Evolutionary conservation across 2,113 vertebrate genomes (phyloP).

Genomic region (Boulengerochromis microlepis): DNA sequence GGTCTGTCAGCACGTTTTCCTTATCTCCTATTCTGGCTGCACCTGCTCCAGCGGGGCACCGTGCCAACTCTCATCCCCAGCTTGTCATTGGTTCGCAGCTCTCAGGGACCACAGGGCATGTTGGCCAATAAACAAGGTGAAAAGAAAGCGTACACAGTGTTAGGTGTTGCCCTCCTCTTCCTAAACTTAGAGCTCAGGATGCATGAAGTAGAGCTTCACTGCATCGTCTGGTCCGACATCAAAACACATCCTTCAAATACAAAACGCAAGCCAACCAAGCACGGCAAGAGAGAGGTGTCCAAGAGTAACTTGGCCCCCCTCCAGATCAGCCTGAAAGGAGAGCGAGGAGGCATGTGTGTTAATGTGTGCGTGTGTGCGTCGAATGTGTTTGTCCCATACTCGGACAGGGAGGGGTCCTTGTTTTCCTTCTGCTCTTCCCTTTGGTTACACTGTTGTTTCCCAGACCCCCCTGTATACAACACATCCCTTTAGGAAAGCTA

Average conservation of each 20-base stretch:
- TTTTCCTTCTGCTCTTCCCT: conserved; percentile 65
- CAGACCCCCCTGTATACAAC: conserved; percentile 42
- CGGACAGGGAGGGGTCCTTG: conserved; percentile 65
- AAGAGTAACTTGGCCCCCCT: conserved; percentile 10
- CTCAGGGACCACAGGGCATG: neutral
- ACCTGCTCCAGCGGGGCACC: conserved; percentile 54
- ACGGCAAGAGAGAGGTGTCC: conserved; percentile 17
- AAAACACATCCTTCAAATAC: conserved; percentile 22
- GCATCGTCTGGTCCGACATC: conserved; percentile 14
- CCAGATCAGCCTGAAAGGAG: conserved; percentile 17
- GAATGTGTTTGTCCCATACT: conserved; percentile 50
- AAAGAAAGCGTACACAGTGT: conserved; percentile 22
- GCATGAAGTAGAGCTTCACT: neutral
- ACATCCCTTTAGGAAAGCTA: conserved; percentile 59
- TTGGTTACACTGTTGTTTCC: conserved; percentile 65
- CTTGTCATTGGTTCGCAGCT: conserved; percentile 18
- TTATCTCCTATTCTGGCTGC: conserved; percentile 49
- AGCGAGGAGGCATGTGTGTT: conserved; percentile 5
- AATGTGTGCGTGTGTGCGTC: conserved; percentile 5
- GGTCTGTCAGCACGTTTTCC: conserved; percentile 30
- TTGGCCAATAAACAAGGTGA: conserved; percentile 45
- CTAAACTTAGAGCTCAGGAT: neutral
- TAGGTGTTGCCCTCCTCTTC: neutral
- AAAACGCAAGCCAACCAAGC: neutral
- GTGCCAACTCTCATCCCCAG: conserved; percentile 29